phyloP scores from a whole-genome alignment of 2,113 vertebrate species.

The Forbesichthys agassizii region DNA sequence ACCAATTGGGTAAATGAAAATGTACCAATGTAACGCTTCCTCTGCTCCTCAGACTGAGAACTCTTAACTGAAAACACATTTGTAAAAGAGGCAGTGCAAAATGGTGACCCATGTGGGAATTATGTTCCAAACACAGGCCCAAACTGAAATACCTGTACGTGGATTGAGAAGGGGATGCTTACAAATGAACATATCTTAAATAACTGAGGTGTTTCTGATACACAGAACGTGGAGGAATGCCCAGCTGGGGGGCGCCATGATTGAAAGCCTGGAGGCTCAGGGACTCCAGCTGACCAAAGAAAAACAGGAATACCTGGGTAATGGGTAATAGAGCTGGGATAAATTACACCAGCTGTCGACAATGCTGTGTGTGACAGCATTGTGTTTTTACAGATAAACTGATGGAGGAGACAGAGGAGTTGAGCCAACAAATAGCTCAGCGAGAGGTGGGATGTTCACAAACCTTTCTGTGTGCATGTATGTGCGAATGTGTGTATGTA shows the following conservation, averaged over 20 bases:
- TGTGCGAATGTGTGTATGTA: background rate
- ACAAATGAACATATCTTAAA: constrained; percentile 15
- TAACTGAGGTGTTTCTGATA: constrained; percentile 18
- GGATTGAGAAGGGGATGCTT: too few species aligned
- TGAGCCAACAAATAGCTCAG: constrained; percentile 90
- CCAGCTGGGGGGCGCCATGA: constrained; percentile 97
- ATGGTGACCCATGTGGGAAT: too few species aligned
- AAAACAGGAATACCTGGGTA: constrained; percentile 96
- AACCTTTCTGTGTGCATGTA: background rate
- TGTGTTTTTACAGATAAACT: constrained; percentile 85
- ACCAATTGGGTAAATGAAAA: too few species aligned
- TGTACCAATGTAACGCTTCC: too few species aligned
- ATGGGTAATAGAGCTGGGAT: constrained; percentile 18
- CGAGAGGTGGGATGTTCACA: constrained; percentile 80
- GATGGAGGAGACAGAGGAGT: constrained; percentile 96
- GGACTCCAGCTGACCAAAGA: constrained; percentile 96
- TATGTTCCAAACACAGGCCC: too few species aligned
- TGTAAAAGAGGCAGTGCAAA: too few species aligned
- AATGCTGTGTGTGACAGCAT: background rate
- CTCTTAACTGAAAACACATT: too few species aligned
- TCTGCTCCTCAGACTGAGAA: too few species aligned
- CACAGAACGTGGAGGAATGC: constrained; percentile 94
- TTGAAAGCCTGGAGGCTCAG: constrained; percentile 95
- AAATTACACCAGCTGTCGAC: background rate
- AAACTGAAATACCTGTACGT: too few species aligned